phyloP scores from a whole-genome alignment of 2,797 vertebrate genomes.

The Pipistrellus pygmaeus region DNA sequence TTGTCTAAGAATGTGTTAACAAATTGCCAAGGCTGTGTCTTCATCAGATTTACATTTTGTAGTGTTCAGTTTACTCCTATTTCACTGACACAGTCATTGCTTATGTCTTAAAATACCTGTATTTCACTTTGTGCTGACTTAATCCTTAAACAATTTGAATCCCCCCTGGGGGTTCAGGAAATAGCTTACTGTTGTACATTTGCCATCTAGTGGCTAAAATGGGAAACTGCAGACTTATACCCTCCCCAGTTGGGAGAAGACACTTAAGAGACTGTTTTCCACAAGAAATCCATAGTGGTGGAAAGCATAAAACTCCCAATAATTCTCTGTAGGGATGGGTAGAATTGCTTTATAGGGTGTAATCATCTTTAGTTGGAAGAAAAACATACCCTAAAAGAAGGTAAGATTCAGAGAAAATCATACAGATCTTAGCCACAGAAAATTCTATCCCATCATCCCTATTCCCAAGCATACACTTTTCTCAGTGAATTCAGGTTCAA shows the following conservation, averaged over 20 bases:
- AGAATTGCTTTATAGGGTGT: not conserved
- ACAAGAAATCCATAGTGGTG: conserved; percentile 11
- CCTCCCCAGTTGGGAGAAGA: not conserved
- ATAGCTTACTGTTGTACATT: conserved; percentile 64
- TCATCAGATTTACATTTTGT: not conserved
- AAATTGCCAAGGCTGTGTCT: not conserved
- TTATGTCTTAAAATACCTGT: conserved; percentile 22
- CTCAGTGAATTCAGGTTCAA: conserved; percentile 28
- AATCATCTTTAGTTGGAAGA: not conserved
- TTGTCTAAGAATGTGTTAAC: conserved; percentile 36
- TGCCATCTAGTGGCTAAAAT: conserved; percentile 74
- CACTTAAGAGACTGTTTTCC: not conserved
- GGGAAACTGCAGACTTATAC: conserved; percentile 61
- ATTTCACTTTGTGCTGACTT: not conserved
- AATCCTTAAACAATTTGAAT: conserved; percentile 9
- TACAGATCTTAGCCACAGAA: not conserved
- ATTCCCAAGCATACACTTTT: not conserved
- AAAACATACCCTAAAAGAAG: not conserved
- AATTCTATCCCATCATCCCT: not conserved
- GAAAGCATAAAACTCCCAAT: conserved; percentile 10
- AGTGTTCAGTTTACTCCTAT: not conserved
- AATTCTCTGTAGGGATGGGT: not conserved
- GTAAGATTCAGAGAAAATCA: not conserved
- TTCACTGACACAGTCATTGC: not conserved
- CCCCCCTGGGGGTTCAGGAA: not conserved